Conservation (phyloP, 1,140 invertebrate genomes). For the Neuroterus valhalla region DNA sequence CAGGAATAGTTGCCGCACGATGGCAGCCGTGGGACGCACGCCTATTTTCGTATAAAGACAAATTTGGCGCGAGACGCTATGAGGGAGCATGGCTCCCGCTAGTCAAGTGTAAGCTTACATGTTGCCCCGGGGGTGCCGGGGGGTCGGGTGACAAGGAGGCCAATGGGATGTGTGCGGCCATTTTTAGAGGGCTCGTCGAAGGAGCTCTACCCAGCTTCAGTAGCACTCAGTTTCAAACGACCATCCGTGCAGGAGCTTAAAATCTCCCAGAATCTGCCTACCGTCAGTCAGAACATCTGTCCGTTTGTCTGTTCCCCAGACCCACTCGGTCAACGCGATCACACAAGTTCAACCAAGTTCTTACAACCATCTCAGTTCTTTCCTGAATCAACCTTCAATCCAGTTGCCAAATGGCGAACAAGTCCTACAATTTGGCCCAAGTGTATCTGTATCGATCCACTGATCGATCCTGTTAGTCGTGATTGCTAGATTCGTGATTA, state of each 20-base stretch:
- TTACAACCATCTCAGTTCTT: neutral
- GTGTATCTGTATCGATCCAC: too few relatives aligned
- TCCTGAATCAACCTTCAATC: neutral
- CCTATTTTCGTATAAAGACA: constrained; percentile 88
- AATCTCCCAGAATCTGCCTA: constrained; percentile 2
- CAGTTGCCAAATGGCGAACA: too few relatives aligned
- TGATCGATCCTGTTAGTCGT: neutral
- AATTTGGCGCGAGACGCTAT: constrained; percentile 82
- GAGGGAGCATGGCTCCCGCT: constrained; percentile 58
- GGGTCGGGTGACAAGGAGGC: constrained; percentile 67
- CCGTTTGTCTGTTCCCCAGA: neutral
- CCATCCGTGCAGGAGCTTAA: constrained; percentile 63
- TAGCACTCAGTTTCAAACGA: constrained; percentile 74
- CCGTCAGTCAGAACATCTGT: constrained; percentile 12
- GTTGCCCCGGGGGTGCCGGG: constrained; percentile 55
- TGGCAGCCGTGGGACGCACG: constrained; percentile 59
- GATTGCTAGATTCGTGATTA: constrained; percentile 5
- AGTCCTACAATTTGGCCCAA: too few relatives aligned
- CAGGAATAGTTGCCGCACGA: constrained; percentile 60
- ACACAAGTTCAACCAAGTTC: neutral
- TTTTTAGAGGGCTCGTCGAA: constrained; percentile 73
- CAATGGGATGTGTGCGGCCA: constrained; percentile 73
- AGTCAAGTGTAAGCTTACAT: constrained; percentile 75
- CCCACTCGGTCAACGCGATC: neutral
- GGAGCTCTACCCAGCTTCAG: constrained; percentile 64